A percentile compares a stretch with the other conserved stretches of the same genome.
Conservation (phyloP, 2,888 invertebrate genomes). For the Automeris io region DNA sequence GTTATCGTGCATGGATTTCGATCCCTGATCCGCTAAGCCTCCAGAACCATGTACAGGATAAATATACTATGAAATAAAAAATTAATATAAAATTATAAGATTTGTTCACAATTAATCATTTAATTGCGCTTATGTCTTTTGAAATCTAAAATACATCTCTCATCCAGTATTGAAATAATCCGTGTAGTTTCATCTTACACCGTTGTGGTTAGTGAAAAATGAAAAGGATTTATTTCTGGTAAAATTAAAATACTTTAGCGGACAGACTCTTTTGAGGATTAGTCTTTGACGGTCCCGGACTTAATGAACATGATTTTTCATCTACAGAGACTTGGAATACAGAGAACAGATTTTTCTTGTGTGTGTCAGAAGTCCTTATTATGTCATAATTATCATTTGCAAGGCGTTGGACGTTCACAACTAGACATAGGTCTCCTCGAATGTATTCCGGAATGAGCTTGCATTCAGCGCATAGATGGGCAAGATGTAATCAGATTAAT, state of each 20-base stretch:
- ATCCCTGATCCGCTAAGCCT: too few relatives aligned
- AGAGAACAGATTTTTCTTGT: background rate
- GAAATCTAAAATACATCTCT: background rate
- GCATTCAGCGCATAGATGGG: too few relatives aligned
- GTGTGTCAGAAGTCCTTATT: slow-evolving; percentile 6
- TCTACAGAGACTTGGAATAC: slow-evolving; percentile 1
- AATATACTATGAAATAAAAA: too few relatives aligned
- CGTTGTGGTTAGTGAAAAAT: slow-evolving; percentile 35
- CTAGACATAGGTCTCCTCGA: too few relatives aligned
- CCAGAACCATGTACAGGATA: too few relatives aligned
- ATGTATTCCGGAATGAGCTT: too few relatives aligned
- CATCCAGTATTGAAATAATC: slow-evolving; percentile 7
- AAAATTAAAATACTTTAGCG: slow-evolving; percentile 44
- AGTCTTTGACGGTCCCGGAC: slow-evolving; percentile 15
- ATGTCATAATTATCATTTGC: background rate
- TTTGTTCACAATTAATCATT: too few relatives aligned
- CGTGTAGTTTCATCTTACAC: slow-evolving; percentile 6
- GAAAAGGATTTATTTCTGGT: slow-evolving; percentile 41
- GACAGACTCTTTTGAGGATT: slow-evolving; percentile 25
- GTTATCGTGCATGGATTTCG: too few relatives aligned
- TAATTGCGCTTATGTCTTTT: too few relatives aligned
- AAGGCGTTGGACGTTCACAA: too few relatives aligned
- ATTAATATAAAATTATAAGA: too few relatives aligned
- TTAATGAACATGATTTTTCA: slow-evolving; percentile 9
- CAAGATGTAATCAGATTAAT: too few relatives aligned